Base-by-base conservation (phyloP, 2,797 vertebrate species). In the Nannoperca australis region DNA sequence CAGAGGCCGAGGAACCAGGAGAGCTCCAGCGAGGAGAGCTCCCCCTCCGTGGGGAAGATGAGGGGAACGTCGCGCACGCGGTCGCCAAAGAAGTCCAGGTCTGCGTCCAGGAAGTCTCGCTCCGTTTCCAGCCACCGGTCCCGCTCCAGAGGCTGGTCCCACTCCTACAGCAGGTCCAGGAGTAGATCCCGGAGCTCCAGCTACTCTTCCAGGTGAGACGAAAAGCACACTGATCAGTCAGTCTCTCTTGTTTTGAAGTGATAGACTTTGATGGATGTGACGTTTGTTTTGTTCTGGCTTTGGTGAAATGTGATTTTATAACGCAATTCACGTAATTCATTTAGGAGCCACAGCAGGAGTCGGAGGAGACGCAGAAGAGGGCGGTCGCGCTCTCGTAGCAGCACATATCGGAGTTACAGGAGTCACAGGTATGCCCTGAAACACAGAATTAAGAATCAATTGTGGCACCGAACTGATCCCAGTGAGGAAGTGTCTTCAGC, bases 1-100 rank as follows among this genome's bases (percentile, higher is more conserved):
- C 97, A 97, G 68, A 96, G 98, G 83, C 98, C 97, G 0, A 95
- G 98, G 78, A 98, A 99, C 90, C 96, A 96, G 55, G 98, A 99
- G 79, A 99, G 97, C 63, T 99, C 98, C 17, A 98, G 97, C 11
- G 98, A 98, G 75, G 98, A 99, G 18, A 93, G 94, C 0, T 97
- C 96, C 0, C 95, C 95, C 0, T 93, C 95, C 2, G 92, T 81
- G 45, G 94, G 93, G 32, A 96, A 93, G 54, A 93, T 92, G 44
- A 94, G 93, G 11, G 95, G 93, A 30, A 92, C 85, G 0, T 96
- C 97, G 13, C 91, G 82, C 65, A 95, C 96, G 2, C 92, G 94
- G 8, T 96, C 97, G 14, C 92, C 92, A 0, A 97, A 96, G 86
- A 97, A 96, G 88, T 97, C 97, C 0, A 91, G 86, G 42, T 96